Evolutionary conservation across 30 jellyfish, hydroid and myxozoan genomes (phyloP).

Genomic region (Pelagia noctiluca): DNA sequence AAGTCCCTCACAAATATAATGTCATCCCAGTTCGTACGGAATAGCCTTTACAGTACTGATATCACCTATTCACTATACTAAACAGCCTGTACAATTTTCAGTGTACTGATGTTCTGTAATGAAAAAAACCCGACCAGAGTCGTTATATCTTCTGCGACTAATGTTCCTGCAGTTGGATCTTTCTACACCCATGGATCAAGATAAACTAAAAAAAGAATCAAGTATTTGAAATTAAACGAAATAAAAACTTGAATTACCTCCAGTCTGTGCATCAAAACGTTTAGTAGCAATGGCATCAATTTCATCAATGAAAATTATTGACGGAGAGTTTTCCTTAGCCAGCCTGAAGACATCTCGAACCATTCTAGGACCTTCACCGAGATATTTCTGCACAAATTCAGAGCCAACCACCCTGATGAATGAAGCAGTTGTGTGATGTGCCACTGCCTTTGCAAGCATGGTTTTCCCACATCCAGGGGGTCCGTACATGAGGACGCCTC

Average conservation of each 20-base stretch:
- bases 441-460: constrained; percentile 99
- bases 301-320: constrained; percentile 95
- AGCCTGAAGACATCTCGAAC: constrained; percentile 96
- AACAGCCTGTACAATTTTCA: no score
- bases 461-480: constrained; percentile 99
- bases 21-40: no score
- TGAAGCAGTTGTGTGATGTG: constrained; percentile 98
- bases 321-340: constrained; percentile 97
- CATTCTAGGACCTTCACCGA: constrained; percentile 99
- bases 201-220: no score
- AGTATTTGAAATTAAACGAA: not conserved
- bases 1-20: no score
- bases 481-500: constrained; percentile 98
- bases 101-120: no score
- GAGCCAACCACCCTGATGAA: constrained; percentile 97
- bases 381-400: constrained; percentile 96
- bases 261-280: constrained; percentile 99
- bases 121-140: no score
- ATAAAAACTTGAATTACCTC: constrained; percentile 67
- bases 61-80: no score
- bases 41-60: no score
- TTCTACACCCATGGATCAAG: no score
- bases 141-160: no score
- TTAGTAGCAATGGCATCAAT: constrained; percentile 99
- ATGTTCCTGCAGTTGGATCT: no score